Base-by-base conservation (phyloP, 2,113 vertebrate species). In the Lathamus discolor region DNA sequence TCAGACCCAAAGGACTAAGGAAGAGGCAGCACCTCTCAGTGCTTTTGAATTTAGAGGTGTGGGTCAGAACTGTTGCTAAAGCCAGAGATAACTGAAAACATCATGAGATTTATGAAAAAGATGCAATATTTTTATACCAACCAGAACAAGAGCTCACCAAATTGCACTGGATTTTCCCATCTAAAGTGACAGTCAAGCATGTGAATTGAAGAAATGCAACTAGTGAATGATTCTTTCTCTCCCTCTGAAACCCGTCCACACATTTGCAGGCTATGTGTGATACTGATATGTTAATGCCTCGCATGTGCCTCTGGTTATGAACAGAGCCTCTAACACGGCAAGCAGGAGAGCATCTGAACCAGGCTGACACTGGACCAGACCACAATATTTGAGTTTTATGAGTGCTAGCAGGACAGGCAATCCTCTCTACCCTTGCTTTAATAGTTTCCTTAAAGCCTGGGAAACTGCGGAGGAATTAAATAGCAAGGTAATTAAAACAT, bases 11-110 rank as follows among this genome's bases (percentile, higher is more conserved):
- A 97, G 64, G 83, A 87, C 20, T 54, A 48, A 70, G 24, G 78
- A 90, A 64, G 57, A 74, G 70, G 70, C 74, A 97, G 31, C 78
- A 91, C 83, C 35, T 94, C 92, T 94, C 46, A 48, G 93, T 43
- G 24, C 62, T 94, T 94, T 95, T 93, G 88, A 95, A 85, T 88
- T 93, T 83, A 96, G 75, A 91, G 39, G 31, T 78, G n/a, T n/a
- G 88, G 66, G 86, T 97, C 83, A 96, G 76, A 86, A 96, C 61
- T 72, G 15, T 87, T 93, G 83, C 77, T 81, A 95, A 96, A 95
- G n/a, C 28, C 79, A 92, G 61, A 87, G 79, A 96, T 77, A 97
- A 95, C 91, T 74, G 51, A 90, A 97, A 97, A 80, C 63, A 90
- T 96, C 80, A 54, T n/a, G 62, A 88, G 68, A 94, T 90, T 94